Conservation (phyloP, 2,113 vertebrate genomes). For the Cyprinodon tularosa region DNA sequence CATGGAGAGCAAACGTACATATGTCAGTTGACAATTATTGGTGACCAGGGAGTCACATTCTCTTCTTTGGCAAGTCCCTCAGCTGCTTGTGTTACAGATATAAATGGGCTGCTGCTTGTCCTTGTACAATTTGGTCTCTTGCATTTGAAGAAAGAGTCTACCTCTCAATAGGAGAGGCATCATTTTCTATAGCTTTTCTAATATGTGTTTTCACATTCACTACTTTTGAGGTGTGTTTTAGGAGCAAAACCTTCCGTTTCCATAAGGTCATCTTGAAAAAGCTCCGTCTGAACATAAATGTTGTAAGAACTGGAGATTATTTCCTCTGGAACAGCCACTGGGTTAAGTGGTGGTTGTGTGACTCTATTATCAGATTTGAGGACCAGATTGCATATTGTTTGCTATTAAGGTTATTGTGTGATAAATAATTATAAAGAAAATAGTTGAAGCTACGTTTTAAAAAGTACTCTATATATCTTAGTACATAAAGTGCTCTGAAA, state of each 20-base stretch:
- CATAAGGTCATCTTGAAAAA: background rate
- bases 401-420: background rate
- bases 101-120: no score
- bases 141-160: no score
- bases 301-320: background rate
- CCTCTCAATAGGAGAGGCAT: no score
- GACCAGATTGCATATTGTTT: background rate
- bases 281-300: background rate
- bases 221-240: no score
- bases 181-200: no score
- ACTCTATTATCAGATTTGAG: no score
- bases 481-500: background rate
- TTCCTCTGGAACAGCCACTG: background rate
- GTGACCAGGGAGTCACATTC: background rate
- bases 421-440: background rate
- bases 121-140: background rate
- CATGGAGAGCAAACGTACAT: background rate
- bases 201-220: no score
- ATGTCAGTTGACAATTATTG: background rate
- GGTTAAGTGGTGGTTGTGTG: background rate
- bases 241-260: no score
- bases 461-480: background rate
- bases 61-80: background rate
- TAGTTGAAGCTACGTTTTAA: background rate
- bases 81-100: background rate